These are phyloP conservation scores for Bubo bubo DNA, from an alignment of 2,113 vertebrate species.

Conservation along the genomic window DNA sequence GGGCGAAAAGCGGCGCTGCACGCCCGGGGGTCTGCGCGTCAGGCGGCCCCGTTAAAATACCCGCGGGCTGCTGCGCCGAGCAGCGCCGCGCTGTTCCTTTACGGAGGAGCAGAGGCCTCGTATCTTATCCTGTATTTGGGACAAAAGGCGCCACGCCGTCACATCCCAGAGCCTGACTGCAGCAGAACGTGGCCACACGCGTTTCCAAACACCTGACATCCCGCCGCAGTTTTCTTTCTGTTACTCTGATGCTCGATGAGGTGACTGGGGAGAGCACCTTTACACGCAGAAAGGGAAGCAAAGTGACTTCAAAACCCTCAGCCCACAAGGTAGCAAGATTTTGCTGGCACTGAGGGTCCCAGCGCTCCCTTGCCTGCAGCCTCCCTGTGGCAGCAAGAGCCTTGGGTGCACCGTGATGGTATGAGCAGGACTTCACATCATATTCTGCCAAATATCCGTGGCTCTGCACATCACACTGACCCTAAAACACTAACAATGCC, in stretches of 20 bases:
- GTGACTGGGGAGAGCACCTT: neutral
- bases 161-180: fast-evolving
- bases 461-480: neutral
- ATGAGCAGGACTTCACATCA: fast-evolving
- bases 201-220: fast-evolving
- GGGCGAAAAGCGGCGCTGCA: fast-evolving
- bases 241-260: fast-evolving
- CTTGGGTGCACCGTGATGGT: fast-evolving
- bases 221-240: fast-evolving
- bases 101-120: neutral
- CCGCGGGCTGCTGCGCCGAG: neutral
- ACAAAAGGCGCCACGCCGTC: fast-evolving
- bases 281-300: too few relatives aligned
- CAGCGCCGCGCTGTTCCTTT: fast-evolving
- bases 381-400: neutral
- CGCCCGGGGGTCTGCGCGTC: fast-evolving
- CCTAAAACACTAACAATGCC: fast-evolving
- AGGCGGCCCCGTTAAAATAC: too few relatives aligned
- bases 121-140: fast-evolving
- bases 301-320: neutral
- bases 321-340: neutral
- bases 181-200: fast-evolving
- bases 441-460: fast-evolving
- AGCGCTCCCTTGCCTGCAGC: fast-evolving
- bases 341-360: neutral